Evolutionary conservation across 2,797 vertebrate species (phyloP).

Genomic region (Anableps anableps): DNA sequence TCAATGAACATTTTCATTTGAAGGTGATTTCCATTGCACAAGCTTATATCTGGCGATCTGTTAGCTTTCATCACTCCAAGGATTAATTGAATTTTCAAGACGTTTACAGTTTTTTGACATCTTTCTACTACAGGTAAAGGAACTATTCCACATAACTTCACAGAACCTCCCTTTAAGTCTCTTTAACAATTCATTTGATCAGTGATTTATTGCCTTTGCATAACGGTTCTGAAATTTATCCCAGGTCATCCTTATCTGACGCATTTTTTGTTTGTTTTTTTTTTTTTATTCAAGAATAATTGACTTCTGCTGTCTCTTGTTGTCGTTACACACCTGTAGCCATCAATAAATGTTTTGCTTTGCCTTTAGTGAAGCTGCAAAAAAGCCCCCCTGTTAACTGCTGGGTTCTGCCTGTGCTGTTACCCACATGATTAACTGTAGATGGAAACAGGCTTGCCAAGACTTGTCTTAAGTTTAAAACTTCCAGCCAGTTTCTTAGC

Average conservation of each 20-base stretch:
- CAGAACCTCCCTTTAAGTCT: not conserved
- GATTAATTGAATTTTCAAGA: not conserved
- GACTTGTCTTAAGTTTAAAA: conserved; percentile 48
- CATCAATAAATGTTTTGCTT: conserved; percentile 8
- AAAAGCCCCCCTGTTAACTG: not conserved
- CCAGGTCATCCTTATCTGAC: not conserved
- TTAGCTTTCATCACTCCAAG: not conserved
- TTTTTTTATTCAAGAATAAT: conserved; percentile 6
- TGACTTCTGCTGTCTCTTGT: conserved; percentile 19
- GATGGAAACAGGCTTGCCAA: conserved; percentile 25
- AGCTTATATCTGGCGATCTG: no score
- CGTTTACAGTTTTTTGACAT: not conserved
- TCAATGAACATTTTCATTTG: no score
- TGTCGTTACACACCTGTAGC: not conserved
- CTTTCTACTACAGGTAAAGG: not conserved
- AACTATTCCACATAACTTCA: not conserved
- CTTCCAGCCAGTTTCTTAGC: not conserved
- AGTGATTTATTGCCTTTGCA: not conserved
- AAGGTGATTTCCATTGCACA: no score
- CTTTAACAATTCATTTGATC: not conserved
- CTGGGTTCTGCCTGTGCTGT: not conserved
- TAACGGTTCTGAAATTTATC: not conserved
- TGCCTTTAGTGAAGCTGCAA: conserved; percentile 1
- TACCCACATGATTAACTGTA: not conserved
- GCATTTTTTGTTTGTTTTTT: not conserved